These are phyloP conservation scores for Sminthopsis crassicaudata DNA, from an alignment of 2,113 vertebrate species.

Conservation along the genomic window DNA sequence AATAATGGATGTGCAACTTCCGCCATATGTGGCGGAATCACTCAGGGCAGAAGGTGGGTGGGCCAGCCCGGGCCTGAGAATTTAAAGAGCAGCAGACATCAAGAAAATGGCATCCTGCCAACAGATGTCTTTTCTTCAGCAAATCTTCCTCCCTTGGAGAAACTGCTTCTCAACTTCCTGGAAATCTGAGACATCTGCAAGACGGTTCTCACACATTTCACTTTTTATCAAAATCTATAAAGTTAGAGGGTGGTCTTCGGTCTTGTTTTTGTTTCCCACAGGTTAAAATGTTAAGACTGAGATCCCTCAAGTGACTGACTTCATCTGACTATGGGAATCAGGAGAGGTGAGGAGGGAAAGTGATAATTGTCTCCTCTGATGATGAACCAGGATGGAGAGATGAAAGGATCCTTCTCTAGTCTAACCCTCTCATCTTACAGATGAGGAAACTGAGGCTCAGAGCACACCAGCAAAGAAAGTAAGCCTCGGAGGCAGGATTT, in stretches of 20 bases:
- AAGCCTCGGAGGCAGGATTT: background rate
- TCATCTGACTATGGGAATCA: background rate
- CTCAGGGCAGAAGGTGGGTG: background rate
- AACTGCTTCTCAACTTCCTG: constrained; percentile 1
- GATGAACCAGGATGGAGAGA: background rate
- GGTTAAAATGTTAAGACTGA: background rate
- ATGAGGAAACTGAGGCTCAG: background rate
- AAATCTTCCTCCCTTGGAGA: background rate
- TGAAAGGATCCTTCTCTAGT: background rate
- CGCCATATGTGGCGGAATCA: background rate
- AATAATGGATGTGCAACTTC: background rate
- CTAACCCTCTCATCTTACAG: background rate
- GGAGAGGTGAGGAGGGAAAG: background rate
- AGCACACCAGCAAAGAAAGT: background rate
- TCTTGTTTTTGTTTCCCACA: constrained; percentile 14
- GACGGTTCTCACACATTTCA: background rate
- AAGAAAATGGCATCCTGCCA: constrained; percentile 1
- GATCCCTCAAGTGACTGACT: background rate
- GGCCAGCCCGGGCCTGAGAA: background rate
- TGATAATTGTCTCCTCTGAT: background rate
- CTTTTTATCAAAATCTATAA: background rate
- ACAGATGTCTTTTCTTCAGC: constrained; percentile 17
- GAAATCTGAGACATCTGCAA: constrained; percentile 16
- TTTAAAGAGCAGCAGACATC: background rate
- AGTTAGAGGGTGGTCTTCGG: background rate